Base-by-base conservation (phyloP, 2,888 invertebrate genomes). In the Folsomia candida region DNA sequence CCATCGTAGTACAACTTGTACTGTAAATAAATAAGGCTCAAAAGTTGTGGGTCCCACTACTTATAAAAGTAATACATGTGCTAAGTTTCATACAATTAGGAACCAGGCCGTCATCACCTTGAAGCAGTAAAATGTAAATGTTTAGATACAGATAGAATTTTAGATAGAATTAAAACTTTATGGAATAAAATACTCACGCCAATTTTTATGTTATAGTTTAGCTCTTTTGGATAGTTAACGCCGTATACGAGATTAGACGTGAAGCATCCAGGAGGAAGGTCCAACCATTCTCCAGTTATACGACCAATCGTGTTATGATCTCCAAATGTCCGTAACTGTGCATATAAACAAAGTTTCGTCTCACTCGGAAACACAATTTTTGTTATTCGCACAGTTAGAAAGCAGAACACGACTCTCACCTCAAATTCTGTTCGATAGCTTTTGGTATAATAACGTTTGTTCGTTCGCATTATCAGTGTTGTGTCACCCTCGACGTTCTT, bases 261-360 rank as follows among this genome's bases (percentile, higher is more conserved):
- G 27, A 73, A 73, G 0, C 65, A 68, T 3, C 70, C 73, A 0
- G 68, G 68, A 14, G 67, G 73, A n/a, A 70, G 54, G 26, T 73
- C 73, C 3, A 73, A 64, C 73, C 73, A 73, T 37, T 73, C 70
- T 0, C 70, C 14, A 11, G 73, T 58, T 14, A 73, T 73, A 47
- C 65, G 63, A 26, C 73, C 73, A 54, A 73, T 68, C 4, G 47
- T 29, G 22, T 65, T 68, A 47, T 61, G 62, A 26, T 63, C 66
- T 18, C 70, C 70, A 24, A 63, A 60, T 4, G 72, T 63, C 25
- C 68, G 66, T 6, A 64, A 24, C 64, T 64, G 25, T 47, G 9
- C 47, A n/a, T n/a, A n/a, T 47, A 47, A 47, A 9, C 47, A 47
- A 54, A 54, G 22, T 54, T 20, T 54, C 11, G 6, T 54, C 4